These are phyloP conservation scores for Pimpla rufipes DNA, from an alignment of 2,888 invertebrate genomes.

Conservation along the genomic window DNA sequence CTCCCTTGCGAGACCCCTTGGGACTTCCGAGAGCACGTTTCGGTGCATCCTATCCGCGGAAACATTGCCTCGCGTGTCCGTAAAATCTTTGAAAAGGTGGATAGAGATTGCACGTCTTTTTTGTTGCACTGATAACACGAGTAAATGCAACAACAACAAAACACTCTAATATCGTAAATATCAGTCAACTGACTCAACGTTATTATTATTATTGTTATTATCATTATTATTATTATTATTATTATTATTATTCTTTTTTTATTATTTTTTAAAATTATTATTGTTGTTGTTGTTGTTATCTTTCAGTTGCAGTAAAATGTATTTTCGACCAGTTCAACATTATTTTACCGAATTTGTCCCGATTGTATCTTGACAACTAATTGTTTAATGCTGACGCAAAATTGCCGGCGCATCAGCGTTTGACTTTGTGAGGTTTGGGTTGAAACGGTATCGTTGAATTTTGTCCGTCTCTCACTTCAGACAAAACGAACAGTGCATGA, in stretches of 20 bases:
- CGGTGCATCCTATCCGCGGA: conserved; percentile 12
- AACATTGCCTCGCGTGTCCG: conserved; percentile 34
- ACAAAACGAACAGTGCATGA: too few relatives aligned
- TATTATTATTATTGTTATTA: not conserved
- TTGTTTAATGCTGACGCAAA: too few relatives aligned
- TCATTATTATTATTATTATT: not conserved
- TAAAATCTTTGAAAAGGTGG: conserved; percentile 26
- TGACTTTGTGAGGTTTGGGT: too few relatives aligned
- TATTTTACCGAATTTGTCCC: not conserved
- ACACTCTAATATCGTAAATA: not conserved
- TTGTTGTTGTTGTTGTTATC: too few relatives aligned
- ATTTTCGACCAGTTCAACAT: not conserved
- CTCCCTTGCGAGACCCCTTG: conserved; percentile 12
- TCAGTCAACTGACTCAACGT: not conserved
- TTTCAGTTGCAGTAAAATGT: not conserved
- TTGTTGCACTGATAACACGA: not conserved
- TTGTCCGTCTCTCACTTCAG: too few relatives aligned
- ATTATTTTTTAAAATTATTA: too few relatives aligned
- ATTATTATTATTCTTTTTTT: not conserved
- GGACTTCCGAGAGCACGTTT: conserved; percentile 28
- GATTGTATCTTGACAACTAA: too few relatives aligned
- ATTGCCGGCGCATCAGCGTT: too few relatives aligned
- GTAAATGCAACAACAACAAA: not conserved
- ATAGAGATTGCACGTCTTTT: conserved; percentile 23
- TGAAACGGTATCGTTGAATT: too few relatives aligned